Percentiles rank a stretch among this genome's conserved stretches.
These are phyloP conservation scores for Lepidocyrtoides sp. DNA, from an alignment of 2,888 invertebrate genomes.

Conservation along the genomic window DNA sequence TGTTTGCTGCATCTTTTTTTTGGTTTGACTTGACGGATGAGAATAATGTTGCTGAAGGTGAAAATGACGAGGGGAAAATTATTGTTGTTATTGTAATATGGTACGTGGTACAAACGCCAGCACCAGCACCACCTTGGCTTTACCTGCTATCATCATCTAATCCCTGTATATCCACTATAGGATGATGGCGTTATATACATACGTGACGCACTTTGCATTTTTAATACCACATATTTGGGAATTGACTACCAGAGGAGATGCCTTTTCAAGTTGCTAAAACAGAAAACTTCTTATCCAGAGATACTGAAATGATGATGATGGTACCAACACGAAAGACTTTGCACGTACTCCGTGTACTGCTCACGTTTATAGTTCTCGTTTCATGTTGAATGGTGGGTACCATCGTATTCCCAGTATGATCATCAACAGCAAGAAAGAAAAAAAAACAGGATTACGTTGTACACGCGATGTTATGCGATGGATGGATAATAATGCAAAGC, in stretches of 20 bases:
- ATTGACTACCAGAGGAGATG: too few species aligned
- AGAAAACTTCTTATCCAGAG: too few species aligned
- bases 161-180: not conserved
- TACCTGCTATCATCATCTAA: not conserved
- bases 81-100: slow-evolving; percentile 27
- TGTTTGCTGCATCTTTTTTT: not conserved
- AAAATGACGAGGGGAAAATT: slow-evolving; percentile 67
- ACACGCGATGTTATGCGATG: slow-evolving; percentile 33
- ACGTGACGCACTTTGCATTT: slow-evolving; percentile 57
- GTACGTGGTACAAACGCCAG: slow-evolving; percentile 44
- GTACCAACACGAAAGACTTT: too few species aligned
- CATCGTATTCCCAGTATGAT: not conserved
- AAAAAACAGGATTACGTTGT: slow-evolving; percentile 51
- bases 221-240: not conserved
- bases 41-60: slow-evolving; percentile 73
- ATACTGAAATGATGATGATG: not conserved
- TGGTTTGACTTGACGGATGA: slow-evolving; percentile 21
- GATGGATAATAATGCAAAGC: slow-evolving; percentile 14
- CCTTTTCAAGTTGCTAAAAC: too few species aligned
- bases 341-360: too few species aligned
- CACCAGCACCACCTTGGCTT: not conserved
- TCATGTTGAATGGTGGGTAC: not conserved
- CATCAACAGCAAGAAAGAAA: not conserved
- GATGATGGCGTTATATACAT: not conserved
- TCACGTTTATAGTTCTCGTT: too few species aligned